These are phyloP conservation scores for Brachionus plicatilis DNA, from an alignment of 1,140 invertebrate species.

Conservation along the genomic window DNA sequence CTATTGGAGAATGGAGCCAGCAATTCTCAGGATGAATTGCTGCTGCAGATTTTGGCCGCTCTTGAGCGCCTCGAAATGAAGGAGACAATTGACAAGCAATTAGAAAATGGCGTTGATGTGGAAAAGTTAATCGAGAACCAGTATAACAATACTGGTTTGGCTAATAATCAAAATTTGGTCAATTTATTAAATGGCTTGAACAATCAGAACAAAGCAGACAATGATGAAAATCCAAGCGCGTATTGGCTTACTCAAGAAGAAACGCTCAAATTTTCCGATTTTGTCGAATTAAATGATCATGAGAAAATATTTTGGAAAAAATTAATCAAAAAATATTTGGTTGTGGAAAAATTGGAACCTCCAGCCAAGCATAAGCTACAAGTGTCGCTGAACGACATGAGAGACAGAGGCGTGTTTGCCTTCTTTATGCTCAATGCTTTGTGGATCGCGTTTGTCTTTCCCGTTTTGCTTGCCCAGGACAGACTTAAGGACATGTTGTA, in stretches of 20 bases:
- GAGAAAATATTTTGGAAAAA: conserved; percentile 90
- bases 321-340: conserved; percentile 82
- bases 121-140: conserved; percentile 15
- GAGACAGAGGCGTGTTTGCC: conserved; percentile 85
- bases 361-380: conserved; percentile 73
- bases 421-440: conserved; percentile 97
- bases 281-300: conserved; percentile 66
- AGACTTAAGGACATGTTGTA: conserved; percentile 47
- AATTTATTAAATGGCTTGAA: conserved; percentile 28
- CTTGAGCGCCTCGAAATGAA: conserved; percentile 13
- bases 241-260: conserved; percentile 35
- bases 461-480: conserved; percentile 63
- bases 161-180: neutral
- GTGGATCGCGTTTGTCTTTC: conserved; percentile 93
- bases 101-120: conserved; percentile 33
- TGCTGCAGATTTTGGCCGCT: conserved; percentile 36
- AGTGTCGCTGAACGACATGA: conserved; percentile 69
- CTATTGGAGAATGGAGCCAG: conserved; percentile 21
- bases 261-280: conserved; percentile 32
- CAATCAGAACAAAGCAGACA: conserved; percentile 9
- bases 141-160: conserved; percentile 10
- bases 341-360: conserved; percentile 87
- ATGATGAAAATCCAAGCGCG: neutral
- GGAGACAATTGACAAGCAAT: conserved; percentile 37
- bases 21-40: conserved; percentile 37